These are phyloP conservation scores for Leptinotarsa undecemlineata DNA, from an alignment of 1,140 invertebrate genomes.

Conservation along the genomic window DNA sequence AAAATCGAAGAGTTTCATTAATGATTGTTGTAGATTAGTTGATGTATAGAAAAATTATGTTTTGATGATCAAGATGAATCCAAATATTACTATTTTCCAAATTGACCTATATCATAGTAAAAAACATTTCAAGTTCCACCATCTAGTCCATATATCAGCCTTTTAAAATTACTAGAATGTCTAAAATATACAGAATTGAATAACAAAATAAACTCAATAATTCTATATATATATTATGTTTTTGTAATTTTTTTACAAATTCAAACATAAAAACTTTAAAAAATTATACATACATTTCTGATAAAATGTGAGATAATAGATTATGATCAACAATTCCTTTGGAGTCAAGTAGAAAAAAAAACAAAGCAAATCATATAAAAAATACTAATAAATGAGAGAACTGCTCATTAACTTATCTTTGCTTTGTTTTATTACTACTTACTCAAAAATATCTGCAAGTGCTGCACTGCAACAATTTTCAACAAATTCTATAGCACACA, in stretches of 20 bases:
- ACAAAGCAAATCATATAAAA: conserved; percentile 2
- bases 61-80: too few relatives aligned
- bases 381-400: conserved; percentile 1
- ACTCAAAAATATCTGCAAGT: not conserved
- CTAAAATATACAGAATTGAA: not conserved
- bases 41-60: too few relatives aligned
- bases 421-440: not conserved
- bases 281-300: conserved; percentile 12
- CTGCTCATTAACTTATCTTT: not conserved
- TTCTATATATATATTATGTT: conserved; percentile 27
- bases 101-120: too few relatives aligned
- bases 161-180: too few relatives aligned
- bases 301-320: not conserved
- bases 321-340: conserved; percentile 4
- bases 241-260: conserved; percentile 23
- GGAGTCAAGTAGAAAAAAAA: conserved; percentile 12
- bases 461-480: conserved; percentile 14
- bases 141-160: too few relatives aligned
- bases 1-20: too few relatives aligned
- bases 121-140: too few relatives aligned
- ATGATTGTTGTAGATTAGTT: too few relatives aligned
- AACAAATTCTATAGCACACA: conserved; percentile 25
- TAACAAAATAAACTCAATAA: conserved; percentile 17
- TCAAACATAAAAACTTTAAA: conserved; percentile 27
- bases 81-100: too few relatives aligned